phyloP scores from a whole-genome alignment of 2,113 vertebrate species.

The Anarhynchus alexandrinus region DNA sequence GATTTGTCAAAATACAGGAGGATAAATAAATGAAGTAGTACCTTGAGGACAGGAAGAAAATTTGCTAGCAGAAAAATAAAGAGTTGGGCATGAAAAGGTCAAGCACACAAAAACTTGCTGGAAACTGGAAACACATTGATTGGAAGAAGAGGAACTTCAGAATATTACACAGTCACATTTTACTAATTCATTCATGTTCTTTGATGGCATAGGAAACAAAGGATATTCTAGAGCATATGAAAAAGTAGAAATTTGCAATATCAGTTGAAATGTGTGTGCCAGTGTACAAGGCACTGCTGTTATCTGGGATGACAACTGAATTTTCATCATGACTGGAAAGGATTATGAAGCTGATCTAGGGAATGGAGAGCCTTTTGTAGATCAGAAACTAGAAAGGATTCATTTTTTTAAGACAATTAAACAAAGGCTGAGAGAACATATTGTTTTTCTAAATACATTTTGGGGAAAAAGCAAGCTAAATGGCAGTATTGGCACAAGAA shows the following conservation, averaged over 20 bases:
- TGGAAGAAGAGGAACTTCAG: neutral
- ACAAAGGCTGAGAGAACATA: neutral
- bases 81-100: neutral
- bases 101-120: neutral
- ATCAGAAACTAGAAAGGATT: neutral
- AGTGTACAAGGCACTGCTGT: neutral
- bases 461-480: neutral
- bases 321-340: neutral
- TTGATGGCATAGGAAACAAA: neutral
- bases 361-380: neutral
- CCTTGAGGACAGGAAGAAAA: neutral
- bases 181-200: neutral
- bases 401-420: neutral
- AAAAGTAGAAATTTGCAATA: neutral
- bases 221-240: neutral
- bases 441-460: neutral
- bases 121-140: neutral
- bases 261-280: neutral
- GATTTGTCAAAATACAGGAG: neutral
- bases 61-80: neutral
- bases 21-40: neutral
- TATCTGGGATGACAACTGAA: neutral
- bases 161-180: neutral
- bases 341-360: neutral
- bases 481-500: neutral